These are phyloP conservation scores for Heliconius sara DNA, from an alignment of 2,888 invertebrate species.

Conservation along the genomic window DNA sequence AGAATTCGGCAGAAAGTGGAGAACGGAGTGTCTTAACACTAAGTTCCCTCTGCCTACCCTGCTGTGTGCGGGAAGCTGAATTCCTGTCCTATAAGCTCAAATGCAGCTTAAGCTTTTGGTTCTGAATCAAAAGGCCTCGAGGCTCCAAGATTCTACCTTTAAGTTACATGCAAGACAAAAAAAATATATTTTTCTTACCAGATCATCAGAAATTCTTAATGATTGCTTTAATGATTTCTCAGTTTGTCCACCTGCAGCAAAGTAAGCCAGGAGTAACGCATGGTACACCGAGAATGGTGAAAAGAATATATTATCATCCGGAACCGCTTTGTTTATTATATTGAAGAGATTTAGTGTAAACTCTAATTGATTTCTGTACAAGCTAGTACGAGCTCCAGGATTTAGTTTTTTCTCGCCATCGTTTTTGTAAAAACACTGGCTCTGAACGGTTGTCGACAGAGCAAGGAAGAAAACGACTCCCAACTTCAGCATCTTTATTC, in stretches of 20 bases:
- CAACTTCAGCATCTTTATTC: constrained; percentile 65
- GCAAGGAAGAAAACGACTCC: constrained; percentile 57
- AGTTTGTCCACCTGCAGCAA: constrained; percentile 89
- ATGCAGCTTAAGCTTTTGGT: not conserved
- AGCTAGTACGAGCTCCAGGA: constrained; percentile 64
- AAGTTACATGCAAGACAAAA: not conserved
- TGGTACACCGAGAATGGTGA: constrained; percentile 95
- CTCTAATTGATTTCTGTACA: constrained; percentile 82
- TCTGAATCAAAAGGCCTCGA: not conserved
- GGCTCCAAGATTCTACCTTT: not conserved
- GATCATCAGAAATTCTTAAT: constrained; percentile 83
- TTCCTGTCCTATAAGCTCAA: no score
- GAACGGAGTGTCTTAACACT: no score
- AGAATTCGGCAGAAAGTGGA: no score
- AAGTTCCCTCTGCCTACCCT: no score
- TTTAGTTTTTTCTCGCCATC: constrained; percentile 74
- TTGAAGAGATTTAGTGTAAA: constrained; percentile 89
- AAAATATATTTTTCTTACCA: constrained; percentile 69
- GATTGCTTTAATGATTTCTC: constrained; percentile 86
- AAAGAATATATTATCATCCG: constrained; percentile 91
- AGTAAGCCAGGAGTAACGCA: constrained; percentile 90
- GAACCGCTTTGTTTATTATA: constrained; percentile 86
- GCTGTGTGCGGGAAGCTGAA: no score
- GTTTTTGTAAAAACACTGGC: constrained; percentile 78
- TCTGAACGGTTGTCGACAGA: constrained; percentile 61